Evolutionary conservation across 2,797 vertebrate genomes (phyloP).

Genomic region (Lerista edwardsae): DNA sequence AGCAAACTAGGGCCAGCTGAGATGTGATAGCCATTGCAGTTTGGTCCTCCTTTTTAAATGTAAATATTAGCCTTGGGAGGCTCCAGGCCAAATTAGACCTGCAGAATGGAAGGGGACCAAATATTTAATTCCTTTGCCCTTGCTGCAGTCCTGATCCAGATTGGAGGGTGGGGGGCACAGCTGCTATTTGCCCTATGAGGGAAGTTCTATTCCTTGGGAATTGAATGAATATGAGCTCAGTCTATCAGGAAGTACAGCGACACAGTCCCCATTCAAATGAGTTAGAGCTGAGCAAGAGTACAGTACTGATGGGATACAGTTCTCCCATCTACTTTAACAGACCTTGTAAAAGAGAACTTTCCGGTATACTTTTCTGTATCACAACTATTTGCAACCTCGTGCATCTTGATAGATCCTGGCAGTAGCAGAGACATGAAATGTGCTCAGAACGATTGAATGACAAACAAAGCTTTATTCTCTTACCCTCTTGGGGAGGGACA

Average conservation of each 20-base stretch:
- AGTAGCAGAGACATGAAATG: conserved; percentile 53
- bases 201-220: conserved; percentile 8
- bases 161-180: too few relatives aligned
- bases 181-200: not conserved
- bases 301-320: not conserved
- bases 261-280: not conserved
- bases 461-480: conserved; percentile 65
- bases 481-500: conserved; percentile 34
- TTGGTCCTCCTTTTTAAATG: too few relatives aligned
- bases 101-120: too few relatives aligned
- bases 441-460: conserved; percentile 68
- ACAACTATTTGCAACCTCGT: conserved; percentile 48
- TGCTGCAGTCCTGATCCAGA: too few relatives aligned
- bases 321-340: not conserved
- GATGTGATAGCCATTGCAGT: too few relatives aligned
- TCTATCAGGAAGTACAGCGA: not conserved
- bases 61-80: too few relatives aligned
- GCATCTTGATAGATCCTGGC: conserved; percentile 51
- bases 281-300: not conserved
- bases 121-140: too few relatives aligned
- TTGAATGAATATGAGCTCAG: conserved; percentile 32
- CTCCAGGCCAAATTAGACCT: too few relatives aligned
- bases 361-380: conserved; percentile 14
- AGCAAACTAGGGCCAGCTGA: too few relatives aligned
- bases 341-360: not conserved